Evolutionary conservation across 1,140 invertebrate genomes (phyloP), one percentile per base, ranked within the genome.

Genomic region (Mizuhopecten yessoensis): DNA sequence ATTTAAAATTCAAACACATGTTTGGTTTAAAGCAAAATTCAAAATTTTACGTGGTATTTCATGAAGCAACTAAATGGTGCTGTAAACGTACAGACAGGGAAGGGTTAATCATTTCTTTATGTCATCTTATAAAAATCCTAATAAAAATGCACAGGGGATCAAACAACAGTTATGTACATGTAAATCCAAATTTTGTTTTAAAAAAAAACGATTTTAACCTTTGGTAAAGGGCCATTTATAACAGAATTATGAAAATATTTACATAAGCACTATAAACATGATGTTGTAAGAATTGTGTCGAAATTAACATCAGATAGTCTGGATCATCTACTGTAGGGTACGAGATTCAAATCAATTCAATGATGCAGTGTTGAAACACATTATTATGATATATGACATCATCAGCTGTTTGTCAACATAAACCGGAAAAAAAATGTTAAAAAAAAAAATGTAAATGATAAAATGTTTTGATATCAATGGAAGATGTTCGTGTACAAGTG

Each of bases 151-250:
- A 75, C 23, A 29, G 5, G 57, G 23, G 57, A 29, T 75, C 9
- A 45, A 45, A 10, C 42, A 13, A 39, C 5, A 7, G 29, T 5
- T 75, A 75, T 29, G 57, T 75, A 75, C 57, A 75, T 75, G n/a
- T 75, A 75, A 29, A n/a, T n/a, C n/a, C n/a, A n/a, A n/a, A n/a
- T n/a, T n/a, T n/a, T n/a, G n/a, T n/a, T n/a, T n/a, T 29, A 75
- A 75, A 75, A n/a, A n/a, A n/a, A n/a, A 75, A 75, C 20, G 29
- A 0, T 75, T 75, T 75, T n/a, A 75, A 29, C 57, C 57, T 75
- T 75, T 75, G 57, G 57, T 75, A 29, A 75, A 75, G 57, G 57
- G n/a, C n/a, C 23, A 75, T 75, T 75, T 75, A 75, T n/a, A 75
- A 75, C 42, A 45, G 9, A 75, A 5, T 9, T 75, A 75, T 49